These are phyloP conservation scores for Perdita meconis DNA, from an alignment of 2,888 invertebrate genomes.

Conservation along the genomic window DNA sequence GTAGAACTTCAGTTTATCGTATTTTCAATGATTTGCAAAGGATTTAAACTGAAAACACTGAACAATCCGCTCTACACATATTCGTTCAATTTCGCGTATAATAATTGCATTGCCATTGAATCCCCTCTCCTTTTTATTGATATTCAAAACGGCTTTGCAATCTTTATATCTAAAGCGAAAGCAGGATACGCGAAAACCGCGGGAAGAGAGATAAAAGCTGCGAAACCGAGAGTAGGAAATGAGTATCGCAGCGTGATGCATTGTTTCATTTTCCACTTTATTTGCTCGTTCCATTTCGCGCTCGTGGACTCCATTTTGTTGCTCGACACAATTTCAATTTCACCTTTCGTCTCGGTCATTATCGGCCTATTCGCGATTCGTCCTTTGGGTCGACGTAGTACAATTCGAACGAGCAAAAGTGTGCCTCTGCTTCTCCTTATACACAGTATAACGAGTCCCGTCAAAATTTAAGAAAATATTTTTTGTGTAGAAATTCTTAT, in stretches of 20 bases:
- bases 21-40: too few relatives aligned
- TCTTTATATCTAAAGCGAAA: conserved; percentile 27
- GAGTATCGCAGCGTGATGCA: conserved; percentile 63
- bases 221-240: conserved; percentile 54
- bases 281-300: conserved; percentile 37
- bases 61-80: too few relatives aligned
- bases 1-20: too few relatives aligned
- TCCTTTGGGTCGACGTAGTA: neutral
- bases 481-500: too few relatives aligned
- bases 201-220: conserved; percentile 16
- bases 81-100: neutral
- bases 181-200: conserved; percentile 13
- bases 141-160: conserved; percentile 26
- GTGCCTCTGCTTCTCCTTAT: neutral
- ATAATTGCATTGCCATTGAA: neutral
- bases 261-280: conserved; percentile 62
- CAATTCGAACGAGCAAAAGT: neutral
- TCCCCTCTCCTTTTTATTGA: neutral
- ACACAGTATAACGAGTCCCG: neutral
- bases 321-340: conserved; percentile 44
- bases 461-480: too few relatives aligned
- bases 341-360: conserved; percentile 22
- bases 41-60: too few relatives aligned
- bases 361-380: neutral
- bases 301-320: conserved; percentile 34